These are phyloP conservation scores for Cataglyphis rosenhaueri DNA, from an alignment of 2,888 invertebrate species.

Conservation along the genomic window DNA sequence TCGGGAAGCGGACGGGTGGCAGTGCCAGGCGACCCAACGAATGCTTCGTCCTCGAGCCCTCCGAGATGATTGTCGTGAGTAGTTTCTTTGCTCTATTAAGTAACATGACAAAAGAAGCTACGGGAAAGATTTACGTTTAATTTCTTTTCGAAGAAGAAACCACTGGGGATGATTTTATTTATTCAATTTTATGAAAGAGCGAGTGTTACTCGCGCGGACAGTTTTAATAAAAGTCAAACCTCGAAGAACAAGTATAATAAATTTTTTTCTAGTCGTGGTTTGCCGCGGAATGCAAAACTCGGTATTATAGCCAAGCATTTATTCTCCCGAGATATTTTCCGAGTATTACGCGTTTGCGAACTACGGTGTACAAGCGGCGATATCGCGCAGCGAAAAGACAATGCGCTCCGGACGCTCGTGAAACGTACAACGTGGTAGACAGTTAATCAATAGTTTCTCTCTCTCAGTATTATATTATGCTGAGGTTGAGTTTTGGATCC, in stretches of 20 bases:
- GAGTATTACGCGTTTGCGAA: constrained; percentile 30
- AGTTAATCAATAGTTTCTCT: constrained; percentile 84
- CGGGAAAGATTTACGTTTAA: not conserved
- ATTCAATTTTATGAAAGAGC: constrained; percentile 1
- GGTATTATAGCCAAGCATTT: constrained; percentile 4
- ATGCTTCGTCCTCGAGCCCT: constrained; percentile 94
- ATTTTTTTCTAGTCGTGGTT: constrained; percentile 51
- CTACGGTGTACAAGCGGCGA: constrained; percentile 50
- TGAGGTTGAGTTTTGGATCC: constrained; percentile 70
- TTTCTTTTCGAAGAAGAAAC: constrained; percentile 7
- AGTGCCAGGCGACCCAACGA: constrained; percentile 92
- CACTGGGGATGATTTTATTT: not conserved
- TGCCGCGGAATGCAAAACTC: constrained; percentile 43
- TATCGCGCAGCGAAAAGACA: constrained; percentile 79
- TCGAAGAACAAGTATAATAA: not conserved
- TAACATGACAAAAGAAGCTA: not conserved
- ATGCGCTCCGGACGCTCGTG: constrained; percentile 77
- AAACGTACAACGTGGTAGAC: constrained; percentile 79
- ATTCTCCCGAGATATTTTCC: constrained; percentile 29
- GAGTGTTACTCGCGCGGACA: not conserved
- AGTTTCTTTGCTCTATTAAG: constrained; percentile 20
- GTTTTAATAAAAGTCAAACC: not conserved
- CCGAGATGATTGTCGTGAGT: constrained; percentile 95
- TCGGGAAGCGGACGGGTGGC: constrained; percentile 92
- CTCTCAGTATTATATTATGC: constrained; percentile 70